Evolutionary conservation across 2,888 invertebrate genomes (phyloP), one percentile per base, ranked within the genome.

Genomic region (Callyntrura sp.): DNA sequence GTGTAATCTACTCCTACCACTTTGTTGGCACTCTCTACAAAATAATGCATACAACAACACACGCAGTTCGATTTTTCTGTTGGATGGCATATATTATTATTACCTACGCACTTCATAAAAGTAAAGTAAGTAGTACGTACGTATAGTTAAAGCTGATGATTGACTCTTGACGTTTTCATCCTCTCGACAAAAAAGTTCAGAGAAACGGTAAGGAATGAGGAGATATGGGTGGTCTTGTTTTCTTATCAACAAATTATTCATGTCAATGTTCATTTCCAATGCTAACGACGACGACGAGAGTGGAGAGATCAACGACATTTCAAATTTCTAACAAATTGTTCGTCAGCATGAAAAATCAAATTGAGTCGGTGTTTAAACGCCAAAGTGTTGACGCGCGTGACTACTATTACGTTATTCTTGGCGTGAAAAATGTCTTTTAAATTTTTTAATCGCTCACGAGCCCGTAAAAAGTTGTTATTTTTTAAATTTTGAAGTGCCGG

Each of bases 241-340:
- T 25, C 48, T 48, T 51, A 48, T 76, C 73, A 48, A 8, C 35
- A 68, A 68, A 68, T 68, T 68, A 35, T 28, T n/a, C 68, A 28
- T 68, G 28, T 35, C 35, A 68, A 14, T 76, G 23, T 70, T 70
- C 43, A 70, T 68, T 68, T 68, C 60, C 20, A 60, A n/a, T 60
- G 17, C 20, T 8, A 8, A 60, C 17, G n/a, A 60, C 60, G 17
- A 51, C n/a, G n/a, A 51, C 5, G n/a, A 60, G 60, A 60, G 17
- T 17, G 3, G 35, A 11, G 51, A 76, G 73, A 76, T 48, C 73
- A 76, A 51, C 48, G 73, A 76, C 73, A 76, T 76, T 76, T 76
- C 35, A 6, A 35, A n/a, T n/a, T n/a, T n/a, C n/a, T n/a, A n/a
- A n/a, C n/a, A n/a, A n/a, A 35, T 35, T 6, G 35, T 35, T 35